These are phyloP conservation scores for Acrossocheilus fasciatus DNA, from an alignment of 2,797 vertebrate genomes.

Conservation along the genomic window DNA sequence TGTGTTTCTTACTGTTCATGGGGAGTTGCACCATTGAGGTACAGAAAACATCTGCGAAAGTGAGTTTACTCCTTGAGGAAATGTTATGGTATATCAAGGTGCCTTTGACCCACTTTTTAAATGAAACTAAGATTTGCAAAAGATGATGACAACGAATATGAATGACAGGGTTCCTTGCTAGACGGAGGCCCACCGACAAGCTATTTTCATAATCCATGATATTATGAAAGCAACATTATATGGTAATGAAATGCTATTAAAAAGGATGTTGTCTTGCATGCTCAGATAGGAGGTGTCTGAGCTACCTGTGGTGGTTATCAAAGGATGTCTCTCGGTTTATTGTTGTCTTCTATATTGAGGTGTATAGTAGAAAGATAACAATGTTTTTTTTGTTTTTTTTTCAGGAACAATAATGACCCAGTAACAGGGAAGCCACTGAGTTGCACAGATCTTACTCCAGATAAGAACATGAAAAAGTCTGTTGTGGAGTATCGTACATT, in stretches of 20 bases:
- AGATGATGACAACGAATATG: not conserved
- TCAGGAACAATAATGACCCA: not conserved
- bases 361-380: not conserved
- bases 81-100: not conserved
- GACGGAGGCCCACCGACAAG: not conserved
- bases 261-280: not conserved
- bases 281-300: not conserved
- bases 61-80: not conserved
- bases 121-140: not conserved
- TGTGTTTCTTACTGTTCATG: not conserved
- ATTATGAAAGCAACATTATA: not conserved
- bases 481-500: constrained; percentile 21
- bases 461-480: constrained; percentile 1
- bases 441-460: constrained; percentile 15
- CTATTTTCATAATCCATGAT: not conserved
- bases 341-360: not conserved
- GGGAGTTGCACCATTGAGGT: not conserved
- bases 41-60: not conserved
- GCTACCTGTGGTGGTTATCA: not conserved
- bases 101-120: not conserved
- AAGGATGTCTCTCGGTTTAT: not conserved
- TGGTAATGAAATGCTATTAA: not conserved
- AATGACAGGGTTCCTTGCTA: not conserved
- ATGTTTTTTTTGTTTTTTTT: not conserved
- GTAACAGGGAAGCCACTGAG: not conserved